Conservation (phyloP, 2,888 invertebrate species). For the Plebejus argus region DNA sequence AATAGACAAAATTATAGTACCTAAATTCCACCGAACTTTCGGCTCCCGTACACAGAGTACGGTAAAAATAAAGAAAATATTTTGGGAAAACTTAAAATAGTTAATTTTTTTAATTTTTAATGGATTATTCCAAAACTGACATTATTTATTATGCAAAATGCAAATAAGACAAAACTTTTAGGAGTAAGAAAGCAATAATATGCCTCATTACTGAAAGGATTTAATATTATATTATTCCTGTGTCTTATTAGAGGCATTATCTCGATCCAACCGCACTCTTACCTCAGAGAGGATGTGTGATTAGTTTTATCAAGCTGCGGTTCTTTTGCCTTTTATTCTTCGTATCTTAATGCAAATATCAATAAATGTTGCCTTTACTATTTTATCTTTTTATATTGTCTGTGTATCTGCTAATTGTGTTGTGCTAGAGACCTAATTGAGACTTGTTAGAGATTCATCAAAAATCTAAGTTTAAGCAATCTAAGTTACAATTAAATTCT, state of each 20-base stretch:
- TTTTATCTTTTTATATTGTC: not conserved
- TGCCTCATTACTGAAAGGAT: slow-evolving; percentile 1
- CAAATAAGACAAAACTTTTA: not conserved
- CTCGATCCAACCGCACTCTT: slow-evolving; percentile 42
- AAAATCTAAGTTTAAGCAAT: not conserved
- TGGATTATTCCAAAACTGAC: too few relatives aligned
- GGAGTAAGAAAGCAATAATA: not conserved
- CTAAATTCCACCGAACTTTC: too few relatives aligned
- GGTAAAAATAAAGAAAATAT: too few relatives aligned
- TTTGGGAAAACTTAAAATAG: too few relatives aligned
- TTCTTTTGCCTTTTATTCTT: slow-evolving; percentile 1
- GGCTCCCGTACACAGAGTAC: too few relatives aligned
- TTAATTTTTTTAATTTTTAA: too few relatives aligned
- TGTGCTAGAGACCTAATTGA: not conserved
- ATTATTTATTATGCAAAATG: too few relatives aligned
- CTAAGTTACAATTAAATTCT: not conserved
- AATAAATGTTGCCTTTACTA: not conserved
- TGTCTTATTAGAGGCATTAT: slow-evolving; percentile 30
- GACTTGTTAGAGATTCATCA: not conserved
- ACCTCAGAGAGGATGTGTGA: slow-evolving; percentile 70
- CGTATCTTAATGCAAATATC: slow-evolving; percentile 9
- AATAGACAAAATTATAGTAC: too few relatives aligned
- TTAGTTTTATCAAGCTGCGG: slow-evolving; percentile 66
- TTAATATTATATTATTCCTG: slow-evolving; percentile 1
- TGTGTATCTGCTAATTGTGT: not conserved